Base-by-base conservation (phyloP, 2,888 invertebrate species). In the Polyommatus iphigenia region DNA sequence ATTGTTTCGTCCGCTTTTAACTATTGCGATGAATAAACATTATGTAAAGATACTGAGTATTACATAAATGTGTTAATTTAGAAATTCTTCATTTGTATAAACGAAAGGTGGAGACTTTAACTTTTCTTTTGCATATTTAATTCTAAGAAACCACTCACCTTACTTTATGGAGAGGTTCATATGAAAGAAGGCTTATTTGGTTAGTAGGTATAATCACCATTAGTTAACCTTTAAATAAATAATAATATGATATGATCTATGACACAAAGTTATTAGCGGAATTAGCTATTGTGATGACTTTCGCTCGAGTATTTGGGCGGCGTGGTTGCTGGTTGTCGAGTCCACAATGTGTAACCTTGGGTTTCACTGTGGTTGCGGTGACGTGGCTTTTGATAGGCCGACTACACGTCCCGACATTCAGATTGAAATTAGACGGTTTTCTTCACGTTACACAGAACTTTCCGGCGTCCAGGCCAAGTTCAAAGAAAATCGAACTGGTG, bases 361-460 rank as follows among this genome's bases (percentile, higher is more conserved):
- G 83, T 85, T 86, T 82, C 84, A 84, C 85, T 82, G 83, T 85
- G 83, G 85, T 67, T 67, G 32, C 87, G 84, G 80, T 80, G 80
- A 82, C 83, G 83, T 32, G 29, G 15, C 32, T 32, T 29, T 67
- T 29, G 18, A 67, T 15, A 67, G 18, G 29, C 18, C 6, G 18
- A 15, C 67, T 67, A 67, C 32, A 67, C 29, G 62, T 24, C 2
- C 62, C 4, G 24, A 13, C 62, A 4, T 62, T 20, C 24, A 62
- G 62, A 24, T 62, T 24, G 2, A 24, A 13, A 62, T 10, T 10
- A 10, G 3, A 8, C 24, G 10, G 62, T 24, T 10, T 24, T 62
- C 13, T n/a, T 59, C n/a, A 8, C 20, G 59, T n/a, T 4, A 8
- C n/a, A 6, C 8, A n/a, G n/a, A n/a, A 8, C 18, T 50, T 50